Evolutionary conservation across 2,113 vertebrate species (phyloP).

Genomic region (Psettodes erumei): DNA sequence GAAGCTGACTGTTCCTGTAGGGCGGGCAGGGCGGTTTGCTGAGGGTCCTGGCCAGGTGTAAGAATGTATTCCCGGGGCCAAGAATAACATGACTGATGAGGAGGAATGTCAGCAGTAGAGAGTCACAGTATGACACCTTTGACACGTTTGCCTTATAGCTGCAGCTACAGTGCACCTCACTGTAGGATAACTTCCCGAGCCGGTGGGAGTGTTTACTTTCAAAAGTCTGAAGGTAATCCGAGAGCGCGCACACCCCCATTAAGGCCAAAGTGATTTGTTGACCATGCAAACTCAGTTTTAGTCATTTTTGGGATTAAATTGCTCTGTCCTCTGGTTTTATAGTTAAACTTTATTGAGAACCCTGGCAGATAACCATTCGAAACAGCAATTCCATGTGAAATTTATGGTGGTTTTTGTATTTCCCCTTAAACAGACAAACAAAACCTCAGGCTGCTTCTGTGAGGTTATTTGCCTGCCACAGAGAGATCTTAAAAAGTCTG

Average conservation of each 20-base stretch:
- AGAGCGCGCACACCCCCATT: conserved; percentile 16
- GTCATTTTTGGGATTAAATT: conserved; percentile 5
- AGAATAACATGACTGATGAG: conserved; percentile 69
- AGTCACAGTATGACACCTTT: conserved; percentile 42
- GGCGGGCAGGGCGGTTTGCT: conserved; percentile 40
- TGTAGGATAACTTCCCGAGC: conserved; percentile 22
- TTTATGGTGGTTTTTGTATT: not conserved
- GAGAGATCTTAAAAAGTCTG: not conserved
- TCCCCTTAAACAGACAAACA: not conserved
- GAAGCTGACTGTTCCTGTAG: conserved; percentile 47
- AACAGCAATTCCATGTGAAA: not conserved
- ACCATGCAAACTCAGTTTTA: not conserved
- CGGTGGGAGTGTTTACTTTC: conserved; percentile 51
- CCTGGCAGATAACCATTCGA: not conserved
- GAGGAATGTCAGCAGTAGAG: conserved; percentile 46
- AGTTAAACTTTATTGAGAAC: not conserved
- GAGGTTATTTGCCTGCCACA: too few relatives aligned
- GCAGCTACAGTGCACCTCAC: conserved; percentile 41
- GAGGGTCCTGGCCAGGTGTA: conserved; percentile 60
- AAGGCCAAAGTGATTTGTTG: conserved; percentile 14
- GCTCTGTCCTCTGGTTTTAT: not conserved
- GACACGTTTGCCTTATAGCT: conserved; percentile 27
- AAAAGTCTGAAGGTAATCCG: conserved; percentile 25
- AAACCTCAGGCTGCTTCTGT: not conserved
- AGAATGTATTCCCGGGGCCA: conserved; percentile 64